A percentile compares a stretch with the other conserved stretches of the same genome.
Evolutionary conservation across 1,140 invertebrate species (phyloP).

Genomic region (Riptortus pedestris): DNA sequence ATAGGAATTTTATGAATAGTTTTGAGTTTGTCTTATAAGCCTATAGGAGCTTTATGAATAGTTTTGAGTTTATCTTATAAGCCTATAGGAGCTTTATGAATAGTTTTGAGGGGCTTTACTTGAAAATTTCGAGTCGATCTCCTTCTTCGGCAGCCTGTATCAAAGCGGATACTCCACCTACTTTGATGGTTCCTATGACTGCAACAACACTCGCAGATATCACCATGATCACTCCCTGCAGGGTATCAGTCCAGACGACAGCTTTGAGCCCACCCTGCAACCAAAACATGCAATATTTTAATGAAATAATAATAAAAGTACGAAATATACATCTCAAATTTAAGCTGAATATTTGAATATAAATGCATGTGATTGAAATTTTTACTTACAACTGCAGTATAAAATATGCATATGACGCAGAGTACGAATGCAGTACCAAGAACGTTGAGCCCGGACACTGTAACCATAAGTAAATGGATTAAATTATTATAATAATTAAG

Average conservation of each 20-base stretch:
- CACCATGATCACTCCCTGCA: slow-evolving; percentile 73
- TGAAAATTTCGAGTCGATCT: slow-evolving; percentile 52
- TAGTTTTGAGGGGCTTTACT: slow-evolving; percentile 48
- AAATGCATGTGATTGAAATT: background rate
- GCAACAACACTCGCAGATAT: slow-evolving; percentile 55
- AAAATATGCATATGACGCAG: slow-evolving; percentile 35
- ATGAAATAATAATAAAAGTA: background rate
- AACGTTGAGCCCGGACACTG: too few species aligned
- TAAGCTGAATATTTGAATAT: background rate
- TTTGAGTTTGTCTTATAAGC: too few species aligned
- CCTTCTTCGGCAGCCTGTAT: slow-evolving; percentile 44
- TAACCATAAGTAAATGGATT: too few species aligned
- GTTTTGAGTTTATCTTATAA: too few species aligned
- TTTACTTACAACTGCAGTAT: slow-evolving; percentile 32
- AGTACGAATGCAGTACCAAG: too few species aligned
- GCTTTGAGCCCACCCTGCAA: slow-evolving; percentile 63
- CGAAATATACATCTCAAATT: too few species aligned
- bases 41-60: too few species aligned
- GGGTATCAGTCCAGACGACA: slow-evolving; percentile 75
- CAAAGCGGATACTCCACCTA: slow-evolving; percentile 49
- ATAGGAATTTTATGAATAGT: background rate
- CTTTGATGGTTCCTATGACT: slow-evolving; percentile 51
- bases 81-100: too few species aligned
- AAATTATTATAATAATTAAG: too few species aligned
- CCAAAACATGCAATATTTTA: slow-evolving; percentile 33